Base-by-base conservation (phyloP, 2,113 vertebrate genomes). In the Tiliqua scincoides region DNA sequence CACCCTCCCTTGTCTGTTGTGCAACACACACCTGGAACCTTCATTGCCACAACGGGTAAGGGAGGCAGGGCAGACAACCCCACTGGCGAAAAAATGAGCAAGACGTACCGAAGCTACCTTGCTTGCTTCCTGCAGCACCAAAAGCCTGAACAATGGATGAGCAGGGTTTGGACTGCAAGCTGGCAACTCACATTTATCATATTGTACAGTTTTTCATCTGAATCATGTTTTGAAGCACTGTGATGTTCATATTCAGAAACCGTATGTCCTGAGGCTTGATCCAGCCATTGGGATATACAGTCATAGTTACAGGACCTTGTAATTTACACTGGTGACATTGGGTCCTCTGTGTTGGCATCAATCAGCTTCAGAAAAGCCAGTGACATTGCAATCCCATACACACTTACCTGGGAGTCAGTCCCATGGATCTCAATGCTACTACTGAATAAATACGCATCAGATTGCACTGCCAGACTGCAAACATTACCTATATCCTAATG, bases 181-280 rank as follows among this genome's bases (percentile, higher is more conserved):
- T 70, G 80, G 70, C 65, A 70, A n/a, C n/a, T 4, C 80, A 54
- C 54, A 85, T 85, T 77, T 77, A 68, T 85, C 73, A 77, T 77
- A 27, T 30, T 37, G n/a, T 23, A 65, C 9, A 43, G 59, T 32
- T 63, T 40, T 40, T 35, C 72, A 77, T 57, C 83, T 77, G 48
- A 54, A 68, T 67, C 48, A 18, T 57, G 43, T 57, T 23, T 21
- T 37, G 43, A 57, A 57, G 30, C 63, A 32, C 54, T 32, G 43
- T 20, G 17, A 40, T 57, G 43, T 37, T n/a, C 83, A 11, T 77
- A 40, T 48, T 85, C 63, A 35, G 40, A 21, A 63, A 20, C 37
- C 8, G 20, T 37, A 40, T 27, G 32, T 20, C 23, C 11, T 61
- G 35, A 10, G 9, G 32, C 8, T 61, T 25, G 2, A 61, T 25